Evolutionary conservation across 92 coral and sea anemone genomes (phyloP), one percentile per base, ranked within the genome.

Genomic region (Palythoa grandis): DNA sequence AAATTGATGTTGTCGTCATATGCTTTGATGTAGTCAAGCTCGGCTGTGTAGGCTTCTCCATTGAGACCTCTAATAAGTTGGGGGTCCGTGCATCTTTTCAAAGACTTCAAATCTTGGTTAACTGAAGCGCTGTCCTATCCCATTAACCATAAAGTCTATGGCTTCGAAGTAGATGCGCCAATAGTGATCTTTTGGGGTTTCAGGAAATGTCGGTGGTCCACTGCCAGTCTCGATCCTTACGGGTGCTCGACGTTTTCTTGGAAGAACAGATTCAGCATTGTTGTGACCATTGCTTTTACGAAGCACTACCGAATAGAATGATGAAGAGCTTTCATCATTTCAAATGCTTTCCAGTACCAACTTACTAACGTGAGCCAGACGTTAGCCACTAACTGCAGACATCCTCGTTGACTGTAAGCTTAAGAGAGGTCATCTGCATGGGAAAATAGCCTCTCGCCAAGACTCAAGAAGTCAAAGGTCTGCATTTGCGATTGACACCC

Each of bases 401-500:
- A 65, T 65, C 70, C 1, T 29, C 35, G 35, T 60, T 29, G 1
- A 29, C 35, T 29, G 0, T 29, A 29, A 29, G 35, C 1, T 29
- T 29, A 0, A 29, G 70, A 65, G 25, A n/a, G 35, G 70, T 65
- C n/a, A 25, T 65, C 70, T 20, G 70, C 11, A 65, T 65, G 70
- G 25, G 70, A 65, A 65, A 65, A 65, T 65, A 65, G 20, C 70
- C 20, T 20, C 70, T 65, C 70, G 7, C 70, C 70, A 19, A 65
- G 23, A 65, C 70, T 65, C 25, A 65, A 2, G 25, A 65, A 65
- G 22, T 65, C 70, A 25, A 65, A 65, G 70, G n/a, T 7, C 70
- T 65, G 68, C 74, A 79, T 79, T 23, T 5, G 85, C 9, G 85
- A 68, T 56, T 79, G 72, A 37, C 85, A 79, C 16, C 85, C 52